phyloP scores from a whole-genome alignment of 2,113 vertebrate species.

The Sceloporus tristichus region DNA sequence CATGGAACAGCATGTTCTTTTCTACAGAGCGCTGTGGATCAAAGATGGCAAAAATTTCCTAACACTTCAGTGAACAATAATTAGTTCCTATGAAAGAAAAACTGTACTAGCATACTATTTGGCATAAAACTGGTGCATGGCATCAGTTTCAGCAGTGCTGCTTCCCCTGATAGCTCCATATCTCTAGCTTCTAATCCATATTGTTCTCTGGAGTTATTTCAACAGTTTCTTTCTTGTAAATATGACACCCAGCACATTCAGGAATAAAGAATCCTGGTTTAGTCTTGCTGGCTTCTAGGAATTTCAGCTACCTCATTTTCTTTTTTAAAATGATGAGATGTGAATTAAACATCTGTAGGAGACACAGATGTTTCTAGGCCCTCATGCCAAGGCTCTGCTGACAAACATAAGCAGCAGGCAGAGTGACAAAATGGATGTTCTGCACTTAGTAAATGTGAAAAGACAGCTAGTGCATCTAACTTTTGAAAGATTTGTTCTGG shows the following conservation, averaged over 20 bases:
- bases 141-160: not conserved
- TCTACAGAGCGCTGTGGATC: not conserved
- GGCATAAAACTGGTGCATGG: accelerated
- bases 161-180: not conserved
- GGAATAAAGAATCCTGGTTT: constrained; percentile 40
- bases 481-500: constrained; percentile 59
- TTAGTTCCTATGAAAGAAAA: accelerated
- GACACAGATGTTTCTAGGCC: not conserved
- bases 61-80: accelerated
- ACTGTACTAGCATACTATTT: not conserved
- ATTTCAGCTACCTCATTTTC: constrained; percentile 15
- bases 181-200: accelerated
- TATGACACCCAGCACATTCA: not conserved
- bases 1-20: not conserved
- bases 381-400: constrained; percentile 47
- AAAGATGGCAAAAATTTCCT: not conserved
- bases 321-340: constrained; percentile 27
- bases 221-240: not conserved
- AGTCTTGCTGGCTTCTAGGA: constrained; percentile 45
- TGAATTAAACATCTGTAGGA: not conserved
- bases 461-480: constrained; percentile 58
- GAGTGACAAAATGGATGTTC: constrained; percentile 45
- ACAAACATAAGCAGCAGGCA: constrained; percentile 46
- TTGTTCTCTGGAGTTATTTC: not conserved
- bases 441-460: constrained; percentile 71